A percentile compares a stretch with the other conserved stretches of the same genome.
These are phyloP conservation scores for Oreochromis tanganicae DNA, from an alignment of 2,113 vertebrate genomes.

Conservation along the genomic window DNA sequence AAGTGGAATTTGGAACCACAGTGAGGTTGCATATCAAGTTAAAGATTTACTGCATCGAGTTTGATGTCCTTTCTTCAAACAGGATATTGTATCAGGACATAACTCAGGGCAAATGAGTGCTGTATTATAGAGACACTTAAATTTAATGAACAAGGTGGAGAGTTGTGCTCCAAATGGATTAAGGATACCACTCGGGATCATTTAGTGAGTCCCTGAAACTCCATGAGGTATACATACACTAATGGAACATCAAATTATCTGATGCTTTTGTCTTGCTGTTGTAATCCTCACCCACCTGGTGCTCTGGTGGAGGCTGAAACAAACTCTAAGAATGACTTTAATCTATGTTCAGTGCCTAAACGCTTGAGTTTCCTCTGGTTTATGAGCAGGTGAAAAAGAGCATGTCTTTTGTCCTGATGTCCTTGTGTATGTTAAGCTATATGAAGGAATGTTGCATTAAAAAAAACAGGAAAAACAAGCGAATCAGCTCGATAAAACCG, in stretches of 20 bases:
- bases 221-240: not conserved
- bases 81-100: not conserved
- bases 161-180: not conserved
- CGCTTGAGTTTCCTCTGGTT: not conserved
- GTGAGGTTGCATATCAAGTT: not conserved
- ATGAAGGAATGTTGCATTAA: not conserved
- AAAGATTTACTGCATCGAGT: not conserved
- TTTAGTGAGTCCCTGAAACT: not conserved
- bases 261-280: not conserved
- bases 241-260: not conserved
- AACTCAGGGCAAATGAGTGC: not conserved
- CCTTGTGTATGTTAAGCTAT: not conserved
- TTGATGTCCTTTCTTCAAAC: not conserved
- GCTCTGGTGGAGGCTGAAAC: not conserved
- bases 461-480: not conserved
- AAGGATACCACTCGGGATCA: not conserved
- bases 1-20: not conserved
- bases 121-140: not conserved
- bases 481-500: accelerated
- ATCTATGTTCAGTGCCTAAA: not conserved
- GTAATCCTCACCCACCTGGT: constrained; percentile 1
- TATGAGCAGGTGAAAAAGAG: not conserved
- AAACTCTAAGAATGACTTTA: not conserved
- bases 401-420: not conserved
- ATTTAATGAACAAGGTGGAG: not conserved